A percentile compares a stretch with the other conserved stretches of the same genome.
phyloP scores from a whole-genome alignment of 2,113 vertebrate species.

The Pelecanus crispus region DNA sequence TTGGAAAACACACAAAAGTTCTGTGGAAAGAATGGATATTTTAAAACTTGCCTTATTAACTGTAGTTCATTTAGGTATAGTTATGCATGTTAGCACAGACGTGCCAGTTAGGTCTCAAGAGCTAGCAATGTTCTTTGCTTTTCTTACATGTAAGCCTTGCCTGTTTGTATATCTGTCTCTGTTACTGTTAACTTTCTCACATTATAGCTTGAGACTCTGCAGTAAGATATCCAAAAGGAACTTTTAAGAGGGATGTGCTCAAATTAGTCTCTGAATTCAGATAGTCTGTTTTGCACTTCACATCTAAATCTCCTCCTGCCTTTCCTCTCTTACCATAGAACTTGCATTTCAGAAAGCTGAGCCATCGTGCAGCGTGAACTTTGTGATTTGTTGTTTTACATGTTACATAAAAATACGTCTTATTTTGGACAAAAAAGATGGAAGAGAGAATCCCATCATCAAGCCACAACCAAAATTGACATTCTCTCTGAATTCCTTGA shows the following conservation, averaged over 20 bases:
- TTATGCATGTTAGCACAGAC: not conserved
- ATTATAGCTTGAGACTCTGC: not conserved
- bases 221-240: not conserved
- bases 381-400: not conserved
- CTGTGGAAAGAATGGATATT: not conserved
- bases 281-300: not conserved
- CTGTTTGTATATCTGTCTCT: not conserved
- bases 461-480: accelerated
- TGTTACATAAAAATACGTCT: not conserved
- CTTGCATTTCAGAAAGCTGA: not conserved
- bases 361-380: not conserved
- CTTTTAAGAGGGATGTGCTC: not conserved
- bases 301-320: not conserved
- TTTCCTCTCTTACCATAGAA: not conserved
- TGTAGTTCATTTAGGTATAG: not conserved
- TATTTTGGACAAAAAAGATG: not conserved
- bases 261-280: not conserved
- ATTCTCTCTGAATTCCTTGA: not conserved
- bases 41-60: not conserved
- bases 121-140: not conserved
- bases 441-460: not conserved
- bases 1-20: not conserved
- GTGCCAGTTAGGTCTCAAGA: not conserved
- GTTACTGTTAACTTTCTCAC: not conserved
- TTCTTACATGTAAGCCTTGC: not conserved